Base-by-base conservation (phyloP, 2,888 invertebrate genomes). In the Acanthosepion pharaonis region DNA sequence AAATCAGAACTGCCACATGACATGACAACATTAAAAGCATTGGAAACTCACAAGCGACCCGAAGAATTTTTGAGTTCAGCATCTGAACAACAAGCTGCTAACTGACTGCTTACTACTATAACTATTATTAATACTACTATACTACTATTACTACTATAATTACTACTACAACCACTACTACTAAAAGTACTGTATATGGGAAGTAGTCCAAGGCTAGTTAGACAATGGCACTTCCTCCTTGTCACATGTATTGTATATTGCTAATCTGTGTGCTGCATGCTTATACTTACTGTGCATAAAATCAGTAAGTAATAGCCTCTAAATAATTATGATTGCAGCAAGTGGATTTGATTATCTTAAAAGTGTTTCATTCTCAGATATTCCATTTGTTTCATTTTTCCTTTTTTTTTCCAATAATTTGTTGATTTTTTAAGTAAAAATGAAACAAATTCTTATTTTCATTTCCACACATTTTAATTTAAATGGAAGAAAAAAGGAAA, bases 1-100 rank as follows among this genome's bases (percentile, higher is more conserved):
- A 99, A 99, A 98, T 99, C 99, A 33, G 99, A 99, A 97, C 98
- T 99, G 97, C 99, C 99, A 94, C 99, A 99, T 97, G 99, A 99
- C 98, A 98, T 98, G 96, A 98, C 98, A 97, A 99, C 99, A 94
- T 98, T 99, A 97, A 98, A 98, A 97, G 99, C 99, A 96, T 98
- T 99, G 96, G 98, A 98, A 97, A 99, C 99, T 97, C 99, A 99
- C 98, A 98, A 97, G 98, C 98, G 99, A 97, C 98, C 99, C 96
- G 99, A 99, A 98, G 98, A 99, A 97, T 99, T 98, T 98, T 98
- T 99, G 96, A 98, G 98, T 94, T 97, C 97, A 28, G 96, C 96
- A 91, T 95, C 96, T 48, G 97, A 97, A 95, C 95, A 95, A 94
- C 95, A 96, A 94, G 59, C 59, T 94, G 59, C 94, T 59, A 94